Base-by-base conservation (phyloP, 2,113 vertebrate genomes). In the Astatotilapia flaviijosephi region DNA sequence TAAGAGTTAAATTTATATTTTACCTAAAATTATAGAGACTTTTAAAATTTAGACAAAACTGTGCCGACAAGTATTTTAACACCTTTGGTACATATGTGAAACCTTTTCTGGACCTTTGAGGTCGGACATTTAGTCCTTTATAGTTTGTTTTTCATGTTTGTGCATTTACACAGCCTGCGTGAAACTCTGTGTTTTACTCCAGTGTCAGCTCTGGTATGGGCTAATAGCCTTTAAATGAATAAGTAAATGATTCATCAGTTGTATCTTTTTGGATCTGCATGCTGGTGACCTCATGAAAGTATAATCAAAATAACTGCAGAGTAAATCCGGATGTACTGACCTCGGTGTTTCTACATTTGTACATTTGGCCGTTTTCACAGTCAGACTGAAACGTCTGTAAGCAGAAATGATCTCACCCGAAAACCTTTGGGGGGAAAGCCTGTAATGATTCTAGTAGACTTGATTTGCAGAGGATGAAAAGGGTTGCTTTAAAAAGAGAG, bases 91-190 rank as follows among this genome's bases (percentile, higher is more conserved):
- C 55, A 58, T 3, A 33, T 6, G 8, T 10, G 28, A n/a, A 35
- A 35, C 17, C 17, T n/a, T 60, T n/a, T 35, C 10, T 35, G 58
- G 31, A 7, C 17, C 31, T 33, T 62, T 35, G 58, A 35, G 2
- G 17, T 65, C 6, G 1, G 0, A n/a, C 33, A 26, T 26, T 70
- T 23, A 15, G n/a, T 23, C 65, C 0, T 15, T 23, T 9, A 2
- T 13, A 26, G 33, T 40, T 21, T 40, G 62, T 68, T 3, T 68
- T 37, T 37, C 6, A 21, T 65, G 33, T 21, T 37, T 68, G 15
- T 33, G 6, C 19, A 40, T 3, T 68, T 2, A 0, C 35, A 68
- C 35, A 68, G 4, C 60, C 17, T 65, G 31, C 1, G 0, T 35
- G 60, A 21, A 37, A 8, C 4, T 0, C 62, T 65, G 58, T 62